Base-by-base conservation (phyloP, 1,140 invertebrate genomes). In the Eupristina koningsbergeri region DNA sequence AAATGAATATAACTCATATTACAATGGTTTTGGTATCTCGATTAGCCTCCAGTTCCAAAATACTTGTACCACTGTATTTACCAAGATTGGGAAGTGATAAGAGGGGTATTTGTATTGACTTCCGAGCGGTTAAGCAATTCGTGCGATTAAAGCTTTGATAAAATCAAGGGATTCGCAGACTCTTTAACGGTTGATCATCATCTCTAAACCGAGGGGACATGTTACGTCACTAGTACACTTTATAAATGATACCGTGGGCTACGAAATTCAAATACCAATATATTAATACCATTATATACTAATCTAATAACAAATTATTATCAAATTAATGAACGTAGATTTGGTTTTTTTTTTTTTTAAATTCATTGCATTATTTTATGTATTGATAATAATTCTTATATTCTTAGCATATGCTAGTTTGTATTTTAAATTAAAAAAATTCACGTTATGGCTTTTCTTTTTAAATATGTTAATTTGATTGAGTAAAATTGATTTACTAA, bases 221-320 rank as follows among this genome's bases (percentile, higher is more conserved):
- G 45, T 47, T 73, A 73, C 39, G 11, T 45, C 7, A 8, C 29
- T 45, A n/a, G 69, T 26, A 29, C 3, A 41, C 6, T 45, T 73
- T 17, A 19, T 45, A 11, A 0, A 0, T 22, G 22, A 47, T 8
- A 7, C 13, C 31, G 36, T 67, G 15, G 36, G 36, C 13, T 1
- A 53, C 39, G 80, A 5, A 81, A 81, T 81, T 81, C 58, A 81
- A n/a, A 58, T 74, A 26, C 17, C 22, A 39, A 81, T 73, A 64
- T 64, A 39, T 29, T 22, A 36, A 5, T 17, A 6, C n/a, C n/a
- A n/a, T n/a, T n/a, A n/a, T n/a, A n/a, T n/a, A n/a, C n/a, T n/a
- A n/a, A n/a, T n/a, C n/a, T n/a, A n/a, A n/a, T n/a, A n/a, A n/a
- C n/a, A n/a, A n/a, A n/a, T n/a, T n/a, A n/a, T n/a, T n/a, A n/a